Evolutionary conservation across 2,113 vertebrate genomes (phyloP), one percentile per base, ranked within the genome.

Genomic region (Misgurnus mizolepis): DNA sequence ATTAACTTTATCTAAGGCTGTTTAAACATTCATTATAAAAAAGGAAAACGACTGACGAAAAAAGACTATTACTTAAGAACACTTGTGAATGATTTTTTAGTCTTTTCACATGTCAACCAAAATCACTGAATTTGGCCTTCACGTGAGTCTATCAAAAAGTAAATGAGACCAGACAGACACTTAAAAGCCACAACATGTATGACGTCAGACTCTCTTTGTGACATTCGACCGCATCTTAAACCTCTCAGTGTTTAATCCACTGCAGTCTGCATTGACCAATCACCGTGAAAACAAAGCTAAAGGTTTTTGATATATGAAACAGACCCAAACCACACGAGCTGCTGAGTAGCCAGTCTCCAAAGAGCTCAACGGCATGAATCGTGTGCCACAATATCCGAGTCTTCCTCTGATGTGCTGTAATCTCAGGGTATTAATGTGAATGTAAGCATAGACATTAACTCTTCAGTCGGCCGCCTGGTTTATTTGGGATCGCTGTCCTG

Each of bases 231-330:
- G 39, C 85, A 83, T 79, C 68, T 82, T 50, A 85, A 82, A 75
- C 74, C 14, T 80, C 69, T 76, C 45, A 18, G 7, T 67, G 12
- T 49, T 62, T 84, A 80, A 89, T 86, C 79, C 82, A 75, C 79
- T 82, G 15, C 60, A 27, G 49, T 61, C 58, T 53, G 43, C 45
- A 34, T 50, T 75, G 50, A 80, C 70, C 6, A 80, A 87, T 85
- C 82, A 78, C 83, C 83, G 77, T 67, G 76, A 61, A 88, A 88
- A 88, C 85, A 81, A 87, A 89, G 85, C 86, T 82, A 73, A 78
- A 82, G 83, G 79, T 76, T 82, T 76, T 85, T 76, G 71, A 88
- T 87, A 88, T 87, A 74, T 80, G 84, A 87, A 82, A 83, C 58
- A 69, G 27, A 34, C 27, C 27, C n/a, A 27, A 49, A 49, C 64